phyloP scores from a whole-genome alignment of 2,113 vertebrate genomes.

The Xyliphius kryptos region DNA sequence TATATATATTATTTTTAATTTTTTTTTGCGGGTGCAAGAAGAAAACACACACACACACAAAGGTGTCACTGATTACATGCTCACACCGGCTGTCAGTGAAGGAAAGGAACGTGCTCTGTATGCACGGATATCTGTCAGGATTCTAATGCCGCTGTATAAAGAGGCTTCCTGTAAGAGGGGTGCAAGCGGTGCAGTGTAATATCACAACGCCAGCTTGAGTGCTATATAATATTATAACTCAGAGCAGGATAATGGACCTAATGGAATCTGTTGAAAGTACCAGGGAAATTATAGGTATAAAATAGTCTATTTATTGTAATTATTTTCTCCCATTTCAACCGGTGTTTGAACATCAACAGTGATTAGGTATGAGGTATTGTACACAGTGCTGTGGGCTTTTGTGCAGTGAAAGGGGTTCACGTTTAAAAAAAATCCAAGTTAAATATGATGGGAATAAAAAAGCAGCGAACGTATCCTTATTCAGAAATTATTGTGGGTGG shows the following conservation, averaged over 20 bases:
- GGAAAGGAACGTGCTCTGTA: slow-evolving; percentile 20
- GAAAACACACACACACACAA: not conserved
- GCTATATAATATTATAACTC: slow-evolving; percentile 17
- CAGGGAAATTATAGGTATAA: slow-evolving; percentile 6
- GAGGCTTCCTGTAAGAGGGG: slow-evolving; percentile 18
- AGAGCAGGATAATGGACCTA: slow-evolving; percentile 19
- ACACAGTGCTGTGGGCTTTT: not conserved
- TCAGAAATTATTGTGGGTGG: no score
- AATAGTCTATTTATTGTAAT: slow-evolving; percentile 7
- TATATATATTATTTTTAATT: no score
- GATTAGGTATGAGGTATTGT: slow-evolving; percentile 2
- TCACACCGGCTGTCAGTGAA: slow-evolving; percentile 14
- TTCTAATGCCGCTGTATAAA: slow-evolving; percentile 9
- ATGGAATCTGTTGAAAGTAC: slow-evolving; percentile 14
- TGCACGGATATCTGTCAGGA: slow-evolving; percentile 23
- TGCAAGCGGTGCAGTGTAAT: not conserved
- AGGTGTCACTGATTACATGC: slow-evolving; percentile 7
- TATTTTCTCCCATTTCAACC: slow-evolving; percentile 9
- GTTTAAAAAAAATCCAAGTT: not conserved
- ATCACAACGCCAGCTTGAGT: slow-evolving; percentile 6
- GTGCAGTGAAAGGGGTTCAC: not conserved
- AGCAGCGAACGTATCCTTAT: no score
- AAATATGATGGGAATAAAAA: no score
- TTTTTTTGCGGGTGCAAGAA: not conserved
- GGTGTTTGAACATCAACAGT: slow-evolving; percentile 8